Evolutionary conservation across 2,113 vertebrate species (phyloP), one percentile per base, ranked within the genome.

Genomic region (Phalacrocorax carbo): DNA sequence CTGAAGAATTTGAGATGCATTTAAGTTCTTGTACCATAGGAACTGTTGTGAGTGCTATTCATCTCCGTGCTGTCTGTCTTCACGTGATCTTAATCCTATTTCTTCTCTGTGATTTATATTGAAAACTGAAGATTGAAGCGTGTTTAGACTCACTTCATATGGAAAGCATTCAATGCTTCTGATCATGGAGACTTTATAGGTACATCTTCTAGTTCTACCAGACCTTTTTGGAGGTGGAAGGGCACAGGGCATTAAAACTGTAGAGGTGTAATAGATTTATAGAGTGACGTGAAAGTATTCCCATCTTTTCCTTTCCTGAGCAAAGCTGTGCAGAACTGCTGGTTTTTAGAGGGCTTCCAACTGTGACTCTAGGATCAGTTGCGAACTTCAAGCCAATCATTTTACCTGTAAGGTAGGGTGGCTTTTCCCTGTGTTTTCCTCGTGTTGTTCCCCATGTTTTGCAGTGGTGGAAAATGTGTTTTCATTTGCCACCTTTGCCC

Each of bases 1-100:
- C 34, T 73, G 72, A 57, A 36, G 75, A 55, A 48, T 38, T 46
- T 29, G 66, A 72, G 38, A 8, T 51, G 55, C 3, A 4, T 90
- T 82, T 46, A 30, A n/a, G 19, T 36, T 68, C 13, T 48, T 52
- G 29, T 42, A 22, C 38, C 2, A 0, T 8, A 27, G 69, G 30
- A 78, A 9, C 4, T 36, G 4, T 2, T 10, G 8, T 23, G 76
- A 72, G 13, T 48, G 86, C 54, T 60, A 4, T 26, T 83, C 3
- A 4, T 9, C 8, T 61, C 58, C 0, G 0, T 36, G 17, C 62
- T 65, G 1, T 42, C 21, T 64, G 7, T 15, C 6, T 29, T 54
- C 36, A 38, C 6, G 0, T 55, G 49, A 46, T 29, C 76, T 71
- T 29, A 65, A 42, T 75, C 1, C 0, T 42, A 22, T 68, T 79